phyloP scores from a whole-genome alignment of 2,113 vertebrate species.

The Mormyrus lacerda region DNA sequence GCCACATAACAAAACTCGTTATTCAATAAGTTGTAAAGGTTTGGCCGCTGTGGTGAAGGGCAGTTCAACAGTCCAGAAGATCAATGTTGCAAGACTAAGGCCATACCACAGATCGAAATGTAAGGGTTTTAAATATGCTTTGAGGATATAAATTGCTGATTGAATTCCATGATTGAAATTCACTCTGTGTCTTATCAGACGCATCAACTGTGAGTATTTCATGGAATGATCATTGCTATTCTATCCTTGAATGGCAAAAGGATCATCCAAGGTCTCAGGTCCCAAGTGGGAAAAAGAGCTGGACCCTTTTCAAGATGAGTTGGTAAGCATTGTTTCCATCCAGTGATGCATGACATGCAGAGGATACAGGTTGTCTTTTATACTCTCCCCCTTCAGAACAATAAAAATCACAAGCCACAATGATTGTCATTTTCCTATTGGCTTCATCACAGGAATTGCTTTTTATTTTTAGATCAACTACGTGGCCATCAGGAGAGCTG shows the following conservation, averaged over 20 bases:
- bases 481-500: too few relatives aligned
- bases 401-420: neutral
- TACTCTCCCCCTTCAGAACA: neutral
- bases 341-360: neutral
- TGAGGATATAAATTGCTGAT: too few relatives aligned
- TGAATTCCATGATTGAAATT: too few relatives aligned
- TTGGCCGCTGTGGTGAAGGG: neutral
- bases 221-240: neutral
- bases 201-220: too few relatives aligned
- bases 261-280: neutral
- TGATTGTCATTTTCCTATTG: neutral
- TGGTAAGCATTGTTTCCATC: neutral
- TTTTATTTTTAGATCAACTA: neutral
- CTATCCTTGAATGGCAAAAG: neutral
- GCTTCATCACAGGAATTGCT: neutral
- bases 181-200: too few relatives aligned
- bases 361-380: neutral
- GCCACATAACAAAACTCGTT: too few relatives aligned
- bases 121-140: too few relatives aligned
- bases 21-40: neutral
- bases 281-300: neutral
- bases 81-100: too few relatives aligned
- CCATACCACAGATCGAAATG: too few relatives aligned
- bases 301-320: neutral
- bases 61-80: neutral